Evolutionary conservation across 1,140 invertebrate species (phyloP), one percentile per base, ranked within the genome.

Genomic region (Drosophila auraria): DNA sequence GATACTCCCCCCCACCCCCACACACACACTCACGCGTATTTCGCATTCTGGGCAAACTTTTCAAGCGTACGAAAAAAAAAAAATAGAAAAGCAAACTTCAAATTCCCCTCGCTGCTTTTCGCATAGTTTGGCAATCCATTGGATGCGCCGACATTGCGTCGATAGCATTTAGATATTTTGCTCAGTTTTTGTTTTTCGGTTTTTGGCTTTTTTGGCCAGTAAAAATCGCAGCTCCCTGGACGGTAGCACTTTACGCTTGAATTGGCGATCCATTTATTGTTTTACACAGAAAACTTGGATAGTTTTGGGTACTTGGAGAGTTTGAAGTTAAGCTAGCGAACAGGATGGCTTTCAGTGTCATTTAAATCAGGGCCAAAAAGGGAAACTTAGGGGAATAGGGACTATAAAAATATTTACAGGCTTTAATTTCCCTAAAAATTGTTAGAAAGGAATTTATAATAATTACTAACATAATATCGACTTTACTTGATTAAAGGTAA

Each of bases 111-210:
- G 30, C 20, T 58, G 60, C 44, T 65, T 71, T 53, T 84, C 78
- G 64, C 66, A 61, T 51, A 82, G 83, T 87, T 87, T 87, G 50
- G 69, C 80, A 83, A 71, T 82, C 57, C 83, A 63, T 82, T 82
- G 74, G 71, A 71, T 87, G 83, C 71, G 25, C 53, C 60, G 54
- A 56, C 75, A 80, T 66, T 82, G 80, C 75, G 38, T 69, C 64
- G 60, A 62, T 80, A 83, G 65, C 73, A 77, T 87, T 87, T 87
- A 80, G 83, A 80, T 87, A 83, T 86, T 79, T 68, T 36, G 7
- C 12, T 1, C 27, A 23, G 44, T 23, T 4, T 23, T 12, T 53
- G 14, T 40, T 63, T 17, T 36, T 5, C 3, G 20, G 5, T 33
- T n/a, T 49, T 12, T 9, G 33, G 7, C 23, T n/a, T 23, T 44